Evolutionary conservation across 2,113 vertebrate species (phyloP).

Genomic region (Engystomops pustulosus): DNA sequence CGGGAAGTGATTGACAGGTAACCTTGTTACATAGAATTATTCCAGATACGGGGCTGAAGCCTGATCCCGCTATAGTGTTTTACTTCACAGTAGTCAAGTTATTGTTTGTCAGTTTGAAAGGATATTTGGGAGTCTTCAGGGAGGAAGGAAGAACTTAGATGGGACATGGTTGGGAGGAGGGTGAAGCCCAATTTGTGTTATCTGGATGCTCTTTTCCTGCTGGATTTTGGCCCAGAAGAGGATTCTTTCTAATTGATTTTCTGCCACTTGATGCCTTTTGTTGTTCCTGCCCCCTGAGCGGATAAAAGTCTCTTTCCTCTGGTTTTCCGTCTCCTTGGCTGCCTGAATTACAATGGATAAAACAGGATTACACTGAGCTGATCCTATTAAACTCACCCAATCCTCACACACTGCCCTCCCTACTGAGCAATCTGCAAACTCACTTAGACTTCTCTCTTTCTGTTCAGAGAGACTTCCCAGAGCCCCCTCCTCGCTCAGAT

Average conservation of each 20-base stretch:
- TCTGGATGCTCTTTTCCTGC: slow-evolving; percentile 65
- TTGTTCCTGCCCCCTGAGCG: slow-evolving; percentile 65
- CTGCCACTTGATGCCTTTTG: slow-evolving; percentile 77
- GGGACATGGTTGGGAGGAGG: slow-evolving; percentile 44
- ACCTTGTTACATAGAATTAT: not conserved
- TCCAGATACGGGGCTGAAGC: not conserved
- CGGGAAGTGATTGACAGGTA: not conserved
- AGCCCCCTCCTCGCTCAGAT: slow-evolving; percentile 8
- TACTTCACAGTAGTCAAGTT: not conserved
- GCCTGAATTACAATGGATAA: slow-evolving; percentile 76
- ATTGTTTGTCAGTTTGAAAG: slow-evolving; percentile 1
- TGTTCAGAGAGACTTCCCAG: slow-evolving; percentile 41
- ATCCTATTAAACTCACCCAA: slow-evolving; percentile 76
- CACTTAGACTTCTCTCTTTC: slow-evolving; percentile 52
- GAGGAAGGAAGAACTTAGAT: slow-evolving; percentile 29
- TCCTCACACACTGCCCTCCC: slow-evolving; percentile 70
- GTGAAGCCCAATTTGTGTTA: slow-evolving; percentile 40
- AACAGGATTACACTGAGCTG: slow-evolving; percentile 81
- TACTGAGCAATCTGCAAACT: slow-evolving; percentile 65
- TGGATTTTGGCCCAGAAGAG: slow-evolving; percentile 63
- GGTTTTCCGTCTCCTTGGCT: slow-evolving; percentile 72
- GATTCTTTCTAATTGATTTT: slow-evolving; percentile 78
- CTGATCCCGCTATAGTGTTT: not conserved
- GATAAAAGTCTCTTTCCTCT: slow-evolving; percentile 72
- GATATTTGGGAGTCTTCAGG: not conserved